Evolutionary conservation across 2,888 invertebrate species (phyloP).

Genomic region (Lasioglossum oenotherae): DNA sequence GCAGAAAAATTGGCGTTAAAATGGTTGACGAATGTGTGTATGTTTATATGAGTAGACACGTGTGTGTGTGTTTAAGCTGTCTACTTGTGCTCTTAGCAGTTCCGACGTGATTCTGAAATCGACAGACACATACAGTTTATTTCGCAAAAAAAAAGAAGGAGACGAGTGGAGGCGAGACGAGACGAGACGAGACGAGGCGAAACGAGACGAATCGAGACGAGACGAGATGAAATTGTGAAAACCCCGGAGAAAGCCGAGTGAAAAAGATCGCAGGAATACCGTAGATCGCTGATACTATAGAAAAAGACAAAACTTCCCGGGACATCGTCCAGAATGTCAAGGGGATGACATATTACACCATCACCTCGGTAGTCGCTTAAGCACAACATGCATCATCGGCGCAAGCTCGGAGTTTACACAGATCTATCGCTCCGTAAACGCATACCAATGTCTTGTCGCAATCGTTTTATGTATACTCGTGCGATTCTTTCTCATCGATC

Average conservation of each 20-base stretch:
- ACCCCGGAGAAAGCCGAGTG: slow-evolving; percentile 41
- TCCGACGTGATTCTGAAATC: slow-evolving; percentile 75
- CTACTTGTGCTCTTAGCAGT: slow-evolving; percentile 72
- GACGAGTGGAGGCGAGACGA: background rate
- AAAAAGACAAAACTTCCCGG: slow-evolving; percentile 71
- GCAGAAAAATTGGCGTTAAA: slow-evolving; percentile 22
- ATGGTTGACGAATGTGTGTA: slow-evolving; percentile 29
- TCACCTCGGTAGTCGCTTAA: slow-evolving; percentile 83
- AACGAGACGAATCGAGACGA: background rate
- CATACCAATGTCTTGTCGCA: slow-evolving; percentile 42
- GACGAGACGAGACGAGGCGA: background rate
- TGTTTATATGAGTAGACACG: background rate
- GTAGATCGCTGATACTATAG: slow-evolving; percentile 44
- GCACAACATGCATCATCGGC: slow-evolving; percentile 85
- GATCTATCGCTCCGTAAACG: slow-evolving; percentile 71
- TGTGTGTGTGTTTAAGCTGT: slow-evolving; percentile 22
- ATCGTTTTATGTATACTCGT: background rate
- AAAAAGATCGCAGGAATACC: slow-evolving; percentile 29
- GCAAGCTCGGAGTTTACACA: slow-evolving; percentile 81
- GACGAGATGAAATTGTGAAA: slow-evolving; percentile 18
- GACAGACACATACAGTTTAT: slow-evolving; percentile 33
- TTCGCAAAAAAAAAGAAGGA: slow-evolving; percentile 23
- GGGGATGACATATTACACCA: slow-evolving; percentile 81
- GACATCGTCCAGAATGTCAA: slow-evolving; percentile 76
- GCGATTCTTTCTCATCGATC: slow-evolving; percentile 10